phyloP scores from a whole-genome alignment of 2,113 vertebrate genomes.

The Hyperopisus bebe region DNA sequence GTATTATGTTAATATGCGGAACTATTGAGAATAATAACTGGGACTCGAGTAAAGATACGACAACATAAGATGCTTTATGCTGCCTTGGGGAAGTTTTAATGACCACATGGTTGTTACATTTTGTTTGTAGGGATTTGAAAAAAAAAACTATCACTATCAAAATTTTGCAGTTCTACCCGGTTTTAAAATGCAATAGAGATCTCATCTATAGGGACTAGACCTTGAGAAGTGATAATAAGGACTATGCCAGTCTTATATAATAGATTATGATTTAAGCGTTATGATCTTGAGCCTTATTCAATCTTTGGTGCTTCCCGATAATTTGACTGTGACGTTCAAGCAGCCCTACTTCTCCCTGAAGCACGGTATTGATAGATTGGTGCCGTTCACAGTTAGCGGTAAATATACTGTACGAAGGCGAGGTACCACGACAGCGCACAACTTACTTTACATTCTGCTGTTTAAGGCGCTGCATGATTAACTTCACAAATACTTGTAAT shows the following conservation, averaged over 20 bases:
- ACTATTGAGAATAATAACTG: not conserved
- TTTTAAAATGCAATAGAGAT: not conserved
- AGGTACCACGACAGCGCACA: not conserved
- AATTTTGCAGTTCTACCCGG: not conserved
- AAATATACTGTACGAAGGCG: not conserved
- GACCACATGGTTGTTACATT: not conserved
- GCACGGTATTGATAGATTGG: not conserved
- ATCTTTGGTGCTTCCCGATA: not conserved
- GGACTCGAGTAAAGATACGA: not conserved
- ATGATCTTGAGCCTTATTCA: not conserved
- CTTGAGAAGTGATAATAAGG: not conserved
- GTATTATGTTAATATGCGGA: not conserved
- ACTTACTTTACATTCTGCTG: not conserved
- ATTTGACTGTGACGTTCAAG: not conserved
- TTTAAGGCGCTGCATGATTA: not conserved
- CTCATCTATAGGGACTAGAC: not conserved
- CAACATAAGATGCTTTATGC: not conserved
- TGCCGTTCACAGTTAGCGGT: not conserved
- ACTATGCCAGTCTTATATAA: not conserved
- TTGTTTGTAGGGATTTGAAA: not conserved
- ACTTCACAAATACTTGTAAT: not conserved
- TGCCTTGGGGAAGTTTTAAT: not conserved
- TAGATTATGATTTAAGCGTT: not conserved
- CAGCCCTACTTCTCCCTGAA: not conserved
- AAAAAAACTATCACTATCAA: not conserved